phyloP scores from a whole-genome alignment of 2,888 invertebrate genomes.

The Drosophila birchii region DNA sequence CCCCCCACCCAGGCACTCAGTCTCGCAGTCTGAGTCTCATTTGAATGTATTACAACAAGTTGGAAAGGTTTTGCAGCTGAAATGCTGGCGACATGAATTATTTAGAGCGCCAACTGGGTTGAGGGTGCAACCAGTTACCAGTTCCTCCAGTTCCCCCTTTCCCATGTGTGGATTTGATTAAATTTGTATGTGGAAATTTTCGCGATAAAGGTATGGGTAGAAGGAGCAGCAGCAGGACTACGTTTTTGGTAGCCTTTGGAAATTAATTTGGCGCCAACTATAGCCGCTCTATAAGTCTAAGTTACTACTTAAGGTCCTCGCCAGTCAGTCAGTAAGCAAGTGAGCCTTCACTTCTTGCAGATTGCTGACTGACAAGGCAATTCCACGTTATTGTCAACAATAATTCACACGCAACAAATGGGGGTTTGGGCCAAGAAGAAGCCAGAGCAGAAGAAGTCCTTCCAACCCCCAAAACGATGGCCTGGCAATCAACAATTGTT shows the following conservation, averaged over 20 bases:
- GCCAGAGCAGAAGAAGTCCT: neutral
- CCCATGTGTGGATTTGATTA: slow-evolving; percentile 66
- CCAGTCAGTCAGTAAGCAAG: neutral
- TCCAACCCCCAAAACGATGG: slow-evolving; percentile 2
- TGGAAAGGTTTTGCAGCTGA: slow-evolving; percentile 60
- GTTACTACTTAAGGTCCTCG: slow-evolving; percentile 13
- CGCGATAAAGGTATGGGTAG: neutral
- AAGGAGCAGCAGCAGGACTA: neutral
- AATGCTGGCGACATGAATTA: slow-evolving; percentile 75
- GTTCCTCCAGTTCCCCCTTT: neutral
- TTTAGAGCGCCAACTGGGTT: slow-evolving; percentile 64
- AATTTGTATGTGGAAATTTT: slow-evolving; percentile 55
- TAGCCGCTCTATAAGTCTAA: neutral
- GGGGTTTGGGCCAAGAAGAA: neutral
- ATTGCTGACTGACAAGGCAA: slow-evolving; percentile 64
- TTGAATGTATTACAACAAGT: slow-evolving; percentile 76
- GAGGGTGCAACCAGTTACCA: slow-evolving; percentile 16
- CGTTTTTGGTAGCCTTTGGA: slow-evolving; percentile 51
- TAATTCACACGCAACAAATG: slow-evolving; percentile 68
- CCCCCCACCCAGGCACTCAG: neutral
- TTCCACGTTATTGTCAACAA: slow-evolving; percentile 69
- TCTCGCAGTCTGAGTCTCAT: slow-evolving; percentile 42
- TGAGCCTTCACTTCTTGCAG: slow-evolving; percentile 52
- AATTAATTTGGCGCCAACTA: slow-evolving; percentile 63
- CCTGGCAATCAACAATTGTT: slow-evolving; percentile 76